Percentiles rank a stretch among this genome's conserved stretches.
phyloP scores from a whole-genome alignment of 2,888 invertebrate species.

The Biston betularia region DNA sequence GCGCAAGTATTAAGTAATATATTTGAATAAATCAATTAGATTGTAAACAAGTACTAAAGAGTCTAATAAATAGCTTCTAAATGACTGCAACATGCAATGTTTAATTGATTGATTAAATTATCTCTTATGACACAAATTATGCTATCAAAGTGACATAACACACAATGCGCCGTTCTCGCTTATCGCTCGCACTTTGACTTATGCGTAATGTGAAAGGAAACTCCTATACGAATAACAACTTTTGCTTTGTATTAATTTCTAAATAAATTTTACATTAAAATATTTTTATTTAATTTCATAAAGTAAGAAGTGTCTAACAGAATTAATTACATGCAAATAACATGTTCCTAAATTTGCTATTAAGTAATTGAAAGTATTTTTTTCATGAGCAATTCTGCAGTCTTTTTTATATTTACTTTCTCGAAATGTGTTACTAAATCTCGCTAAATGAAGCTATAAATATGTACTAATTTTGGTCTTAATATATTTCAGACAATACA shows the following conservation, averaged over 20 bases:
- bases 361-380: not conserved
- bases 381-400: not conserved
- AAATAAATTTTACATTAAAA: slow-evolving; percentile 8
- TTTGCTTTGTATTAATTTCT: slow-evolving; percentile 16
- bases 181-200: slow-evolving; percentile 33
- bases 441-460: not conserved
- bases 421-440: slow-evolving; percentile 42
- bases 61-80: no score
- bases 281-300: not conserved
- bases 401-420: not conserved
- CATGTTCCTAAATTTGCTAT: not conserved
- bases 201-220: slow-evolving; percentile 14
- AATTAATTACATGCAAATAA: not conserved
- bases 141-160: slow-evolving; percentile 21
- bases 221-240: slow-evolving; percentile 4
- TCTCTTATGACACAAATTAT: slow-evolving; percentile 25
- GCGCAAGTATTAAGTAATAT: no score
- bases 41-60: no score
- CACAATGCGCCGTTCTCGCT: slow-evolving; percentile 15
- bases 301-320: not conserved
- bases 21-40: no score
- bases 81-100: no score
- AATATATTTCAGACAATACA: slow-evolving; percentile 90
- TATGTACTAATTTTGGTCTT: slow-evolving; percentile 21
- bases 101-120: slow-evolving; percentile 11